Evolutionary conservation across 2,797 vertebrate species (phyloP).

Genomic region (Smutsia gigantea): DNA sequence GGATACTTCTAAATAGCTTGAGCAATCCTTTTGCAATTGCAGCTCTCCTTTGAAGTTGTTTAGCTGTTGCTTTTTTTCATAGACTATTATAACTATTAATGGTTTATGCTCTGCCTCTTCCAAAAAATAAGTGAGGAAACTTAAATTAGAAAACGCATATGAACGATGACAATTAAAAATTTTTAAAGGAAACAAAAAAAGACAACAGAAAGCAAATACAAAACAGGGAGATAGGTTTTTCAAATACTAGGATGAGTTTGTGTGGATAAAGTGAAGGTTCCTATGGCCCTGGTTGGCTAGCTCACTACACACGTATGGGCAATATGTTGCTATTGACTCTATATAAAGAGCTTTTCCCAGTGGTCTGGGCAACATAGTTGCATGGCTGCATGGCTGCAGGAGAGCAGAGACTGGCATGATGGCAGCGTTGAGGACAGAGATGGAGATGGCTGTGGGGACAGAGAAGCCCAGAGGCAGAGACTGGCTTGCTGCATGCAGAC

Average conservation of each 20-base stretch:
- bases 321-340: no score
- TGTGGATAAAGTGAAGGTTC: no score
- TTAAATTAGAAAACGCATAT: constrained; percentile 67
- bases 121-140: constrained; percentile 53
- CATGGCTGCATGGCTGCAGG: no score
- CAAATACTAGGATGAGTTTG: background rate
- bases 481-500: no score
- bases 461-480: no score
- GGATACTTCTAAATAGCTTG: constrained; percentile 67
- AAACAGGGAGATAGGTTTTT: constrained; percentile 2
- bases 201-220: constrained; percentile 49
- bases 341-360: no score
- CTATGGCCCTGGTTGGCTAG: no score
- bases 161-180: constrained; percentile 50
- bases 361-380: no score
- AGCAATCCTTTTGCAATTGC: constrained; percentile 52
- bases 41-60: constrained; percentile 65
- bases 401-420: no score
- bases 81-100: constrained; percentile 53
- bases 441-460: no score
- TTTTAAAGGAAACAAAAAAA: constrained; percentile 35
- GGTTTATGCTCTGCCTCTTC: constrained; percentile 72
- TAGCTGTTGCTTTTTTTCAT: background rate
- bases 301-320: no score
- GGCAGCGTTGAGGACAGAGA: no score